Conservation (phyloP, 1,140 invertebrate species). For the Ceratosolen fusciceps region DNA sequence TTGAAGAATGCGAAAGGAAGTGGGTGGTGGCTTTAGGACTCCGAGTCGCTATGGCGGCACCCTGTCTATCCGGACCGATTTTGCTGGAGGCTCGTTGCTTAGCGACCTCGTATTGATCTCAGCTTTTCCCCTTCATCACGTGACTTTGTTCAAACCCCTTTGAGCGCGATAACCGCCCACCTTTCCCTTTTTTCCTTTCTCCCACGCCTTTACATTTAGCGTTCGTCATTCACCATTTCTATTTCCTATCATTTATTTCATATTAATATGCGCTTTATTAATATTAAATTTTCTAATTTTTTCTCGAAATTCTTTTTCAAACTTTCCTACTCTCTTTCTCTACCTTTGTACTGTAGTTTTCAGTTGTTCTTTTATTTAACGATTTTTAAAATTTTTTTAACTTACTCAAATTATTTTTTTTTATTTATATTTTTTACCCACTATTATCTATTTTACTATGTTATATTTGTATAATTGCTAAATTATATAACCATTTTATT, state of each 20-base stretch:
- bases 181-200: conserved; percentile 43
- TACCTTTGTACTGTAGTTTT: conserved; percentile 29
- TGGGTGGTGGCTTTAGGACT: conserved; percentile 44
- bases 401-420: too few relatives aligned
- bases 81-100: conserved; percentile 71
- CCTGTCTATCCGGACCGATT: conserved; percentile 72
- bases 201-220: conserved; percentile 28
- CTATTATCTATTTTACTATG: neutral
- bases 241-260: too few relatives aligned
- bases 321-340: too few relatives aligned
- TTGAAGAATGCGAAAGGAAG: too few relatives aligned
- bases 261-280: too few relatives aligned
- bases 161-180: neutral
- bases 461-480: too few relatives aligned
- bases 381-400: too few relatives aligned
- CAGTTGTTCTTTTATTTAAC: too few relatives aligned
- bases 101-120: conserved; percentile 72
- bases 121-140: conserved; percentile 64
- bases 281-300: too few relatives aligned
- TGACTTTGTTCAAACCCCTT: conserved; percentile 51
- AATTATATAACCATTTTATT: too few relatives aligned
- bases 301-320: too few relatives aligned
- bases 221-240: conserved; percentile 45
- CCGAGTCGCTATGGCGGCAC: conserved; percentile 65
- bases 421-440: neutral